Evolutionary conservation across 2,113 vertebrate genomes (phyloP).

Genomic region (Oenanthe oenanthe): DNA sequence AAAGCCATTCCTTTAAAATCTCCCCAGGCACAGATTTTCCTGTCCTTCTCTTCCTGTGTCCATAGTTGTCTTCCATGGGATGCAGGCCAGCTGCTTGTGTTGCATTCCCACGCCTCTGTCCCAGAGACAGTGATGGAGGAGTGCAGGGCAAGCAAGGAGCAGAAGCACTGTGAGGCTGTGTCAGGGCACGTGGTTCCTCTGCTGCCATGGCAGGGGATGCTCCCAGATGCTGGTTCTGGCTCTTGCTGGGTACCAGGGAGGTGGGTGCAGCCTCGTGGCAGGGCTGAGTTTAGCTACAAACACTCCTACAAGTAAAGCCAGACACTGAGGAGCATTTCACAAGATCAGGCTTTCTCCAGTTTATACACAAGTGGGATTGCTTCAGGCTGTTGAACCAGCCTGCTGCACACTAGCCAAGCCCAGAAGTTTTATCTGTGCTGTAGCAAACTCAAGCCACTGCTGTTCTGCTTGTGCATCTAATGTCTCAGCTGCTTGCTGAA

Average conservation of each 20-base stretch:
- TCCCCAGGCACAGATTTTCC: background rate
- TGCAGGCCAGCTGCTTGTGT: background rate
- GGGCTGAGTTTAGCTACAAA: background rate
- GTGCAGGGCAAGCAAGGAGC: background rate
- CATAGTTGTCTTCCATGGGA: background rate
- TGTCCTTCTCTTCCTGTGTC: background rate
- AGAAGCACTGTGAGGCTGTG: background rate
- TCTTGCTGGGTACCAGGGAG: background rate
- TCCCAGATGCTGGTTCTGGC: background rate
- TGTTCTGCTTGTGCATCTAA: background rate
- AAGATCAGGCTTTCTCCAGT: background rate
- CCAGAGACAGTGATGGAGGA: background rate
- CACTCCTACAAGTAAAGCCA: background rate
- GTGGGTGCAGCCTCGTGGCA: background rate
- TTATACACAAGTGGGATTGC: background rate
- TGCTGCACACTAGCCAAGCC: background rate
- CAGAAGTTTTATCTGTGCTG: slow-evolving; percentile 1
- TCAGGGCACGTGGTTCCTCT: background rate
- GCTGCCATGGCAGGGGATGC: background rate
- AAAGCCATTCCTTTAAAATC: background rate
- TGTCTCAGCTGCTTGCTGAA: slow-evolving; percentile 29
- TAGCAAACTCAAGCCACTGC: background rate
- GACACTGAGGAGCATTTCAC: background rate
- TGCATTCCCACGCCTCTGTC: background rate
- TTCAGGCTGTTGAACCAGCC: background rate